Evolutionary conservation across 1,140 invertebrate genomes (phyloP).

Genomic region (Hetaerina americana): DNA sequence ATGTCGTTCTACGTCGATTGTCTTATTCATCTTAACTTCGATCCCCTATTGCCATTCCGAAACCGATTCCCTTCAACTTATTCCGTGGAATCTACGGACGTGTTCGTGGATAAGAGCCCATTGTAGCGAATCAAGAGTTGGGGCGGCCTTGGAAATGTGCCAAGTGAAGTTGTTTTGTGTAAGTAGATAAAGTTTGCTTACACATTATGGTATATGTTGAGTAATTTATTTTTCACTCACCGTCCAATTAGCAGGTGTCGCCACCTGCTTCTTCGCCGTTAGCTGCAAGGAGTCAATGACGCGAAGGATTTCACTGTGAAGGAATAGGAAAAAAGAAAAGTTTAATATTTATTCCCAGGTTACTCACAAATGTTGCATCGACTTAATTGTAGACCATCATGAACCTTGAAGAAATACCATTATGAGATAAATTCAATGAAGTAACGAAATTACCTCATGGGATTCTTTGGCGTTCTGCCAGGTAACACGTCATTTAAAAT

Average conservation of each 20-base stretch:
- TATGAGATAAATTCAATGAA: too few species aligned
- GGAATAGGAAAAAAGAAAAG: conserved; percentile 16
- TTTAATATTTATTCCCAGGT: too few species aligned
- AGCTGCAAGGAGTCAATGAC: conserved; percentile 81
- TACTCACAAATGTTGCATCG: too few species aligned
- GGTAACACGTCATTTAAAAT: too few species aligned
- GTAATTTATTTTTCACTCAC: conserved; percentile 34
- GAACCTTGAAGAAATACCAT: too few species aligned
- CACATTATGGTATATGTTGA: too few species aligned
- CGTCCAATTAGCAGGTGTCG: conserved; percentile 81
- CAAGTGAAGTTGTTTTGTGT: neutral
- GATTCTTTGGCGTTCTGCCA: too few species aligned
- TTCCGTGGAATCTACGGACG: neutral
- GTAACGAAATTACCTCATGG: too few species aligned
- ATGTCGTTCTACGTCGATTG: too few species aligned
- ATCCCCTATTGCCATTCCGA: neutral
- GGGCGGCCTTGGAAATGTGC: neutral
- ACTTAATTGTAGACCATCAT: too few species aligned
- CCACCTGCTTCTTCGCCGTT: conserved; percentile 54
- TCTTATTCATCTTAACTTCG: too few species aligned
- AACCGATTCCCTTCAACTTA: neutral
- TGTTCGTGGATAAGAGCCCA: neutral
- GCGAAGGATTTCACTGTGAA: conserved; percentile 74
- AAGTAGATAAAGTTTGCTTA: too few species aligned
- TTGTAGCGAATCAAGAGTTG: neutral